phyloP scores from a whole-genome alignment of 2,113 vertebrate species.

The Syrmaticus mikado region DNA sequence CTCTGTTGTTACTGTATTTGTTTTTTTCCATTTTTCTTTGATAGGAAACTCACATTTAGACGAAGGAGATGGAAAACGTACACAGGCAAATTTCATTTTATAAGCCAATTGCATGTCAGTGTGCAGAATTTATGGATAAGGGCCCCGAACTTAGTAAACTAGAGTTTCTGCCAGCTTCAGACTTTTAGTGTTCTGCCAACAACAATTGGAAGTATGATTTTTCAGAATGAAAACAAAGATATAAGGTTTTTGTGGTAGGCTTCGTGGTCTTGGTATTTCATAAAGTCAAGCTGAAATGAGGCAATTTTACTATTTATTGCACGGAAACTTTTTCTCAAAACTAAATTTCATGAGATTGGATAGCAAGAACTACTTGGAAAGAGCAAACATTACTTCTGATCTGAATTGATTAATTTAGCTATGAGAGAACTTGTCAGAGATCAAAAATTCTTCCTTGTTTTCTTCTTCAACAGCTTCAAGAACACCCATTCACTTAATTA shows the following conservation, averaged over 20 bases:
- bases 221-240: neutral
- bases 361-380: neutral
- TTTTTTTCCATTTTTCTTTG: neutral
- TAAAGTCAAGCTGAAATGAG: neutral
- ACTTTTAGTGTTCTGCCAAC: neutral
- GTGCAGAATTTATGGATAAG: neutral
- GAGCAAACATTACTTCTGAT: neutral
- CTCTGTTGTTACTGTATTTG: neutral
- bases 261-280: neutral
- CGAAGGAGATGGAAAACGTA: neutral
- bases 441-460: neutral
- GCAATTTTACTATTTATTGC: neutral
- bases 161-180: neutral
- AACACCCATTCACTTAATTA: neutral
- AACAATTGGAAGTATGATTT: neutral
- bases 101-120: neutral
- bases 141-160: neutral
- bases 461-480: neutral
- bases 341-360: neutral
- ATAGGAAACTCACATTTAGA: neutral
- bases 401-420: neutral
- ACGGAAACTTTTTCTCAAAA: neutral
- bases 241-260: fast-evolving
- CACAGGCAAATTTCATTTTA: neutral
- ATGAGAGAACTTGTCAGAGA: neutral